These are phyloP conservation scores for Amblyornis subalaris DNA, from an alignment of 2,113 vertebrate genomes.

Conservation along the genomic window DNA sequence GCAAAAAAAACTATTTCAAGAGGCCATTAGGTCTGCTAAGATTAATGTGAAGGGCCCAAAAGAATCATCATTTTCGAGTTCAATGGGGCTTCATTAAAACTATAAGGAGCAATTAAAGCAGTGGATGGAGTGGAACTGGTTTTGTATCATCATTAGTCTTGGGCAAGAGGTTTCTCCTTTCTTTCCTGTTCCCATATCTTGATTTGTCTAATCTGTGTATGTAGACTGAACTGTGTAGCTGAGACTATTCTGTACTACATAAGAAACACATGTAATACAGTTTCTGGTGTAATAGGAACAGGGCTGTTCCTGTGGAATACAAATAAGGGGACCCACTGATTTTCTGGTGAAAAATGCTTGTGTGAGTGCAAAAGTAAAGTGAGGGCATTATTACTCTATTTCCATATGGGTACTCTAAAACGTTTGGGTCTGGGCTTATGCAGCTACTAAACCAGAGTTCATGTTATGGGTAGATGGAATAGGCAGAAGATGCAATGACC, in stretches of 20 bases:
- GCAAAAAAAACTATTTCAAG: background rate
- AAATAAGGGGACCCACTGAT: background rate
- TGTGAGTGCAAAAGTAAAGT: background rate
- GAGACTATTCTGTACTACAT: background rate
- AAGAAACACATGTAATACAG: background rate
- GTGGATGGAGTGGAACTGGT: background rate
- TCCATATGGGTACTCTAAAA: background rate
- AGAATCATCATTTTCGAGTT: background rate
- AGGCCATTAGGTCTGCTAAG: background rate
- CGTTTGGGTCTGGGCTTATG: background rate
- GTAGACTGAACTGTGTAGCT: background rate
- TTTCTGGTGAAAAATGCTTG: background rate
- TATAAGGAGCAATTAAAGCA: background rate
- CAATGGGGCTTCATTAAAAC: background rate
- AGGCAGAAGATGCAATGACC: background rate
- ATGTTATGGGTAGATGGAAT: background rate
- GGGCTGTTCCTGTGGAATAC: background rate
- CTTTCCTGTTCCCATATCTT: background rate
- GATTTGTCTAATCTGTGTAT: background rate
- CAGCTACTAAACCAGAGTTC: background rate
- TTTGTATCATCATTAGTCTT: background rate
- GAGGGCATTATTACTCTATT: background rate
- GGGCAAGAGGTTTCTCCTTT: background rate
- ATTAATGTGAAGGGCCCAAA: background rate
- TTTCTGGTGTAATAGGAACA: background rate